These are phyloP conservation scores for Drosophila repleta DNA, from an alignment of 1,140 invertebrate genomes.

Conservation along the genomic window DNA sequence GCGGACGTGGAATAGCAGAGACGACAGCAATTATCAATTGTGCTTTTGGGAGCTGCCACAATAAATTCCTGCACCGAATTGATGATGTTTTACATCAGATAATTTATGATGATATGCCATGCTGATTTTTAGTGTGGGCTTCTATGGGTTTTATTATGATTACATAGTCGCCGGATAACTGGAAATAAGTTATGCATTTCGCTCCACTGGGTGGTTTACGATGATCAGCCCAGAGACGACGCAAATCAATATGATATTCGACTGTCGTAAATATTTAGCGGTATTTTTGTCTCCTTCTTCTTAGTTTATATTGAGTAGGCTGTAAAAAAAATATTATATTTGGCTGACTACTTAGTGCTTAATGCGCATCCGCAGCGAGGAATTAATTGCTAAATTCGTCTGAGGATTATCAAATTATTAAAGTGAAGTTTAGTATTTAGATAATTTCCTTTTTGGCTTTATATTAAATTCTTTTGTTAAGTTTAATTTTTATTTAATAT, in stretches of 20 bases:
- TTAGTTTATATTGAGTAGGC: background rate
- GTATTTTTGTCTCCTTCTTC: background rate
- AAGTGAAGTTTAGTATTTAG: no score
- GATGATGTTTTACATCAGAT: slow-evolving; percentile 60
- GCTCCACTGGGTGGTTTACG: slow-evolving; percentile 36
- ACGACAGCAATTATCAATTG: slow-evolving; percentile 80
- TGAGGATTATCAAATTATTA: no score
- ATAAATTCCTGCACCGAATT: slow-evolving; percentile 73
- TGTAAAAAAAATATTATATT: background rate
- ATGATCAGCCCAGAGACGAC: background rate
- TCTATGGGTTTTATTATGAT: slow-evolving; percentile 13
- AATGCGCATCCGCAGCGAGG: background rate
- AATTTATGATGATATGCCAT: slow-evolving; percentile 64
- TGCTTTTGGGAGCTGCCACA: slow-evolving; percentile 52
- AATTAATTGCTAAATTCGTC: no score
- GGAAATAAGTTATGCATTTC: slow-evolving; percentile 32
- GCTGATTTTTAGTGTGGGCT: slow-evolving; percentile 59
- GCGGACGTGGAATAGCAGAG: slow-evolving; percentile 48
- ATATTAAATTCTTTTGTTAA: no score
- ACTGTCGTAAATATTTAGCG: slow-evolving; percentile 10
- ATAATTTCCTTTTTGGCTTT: no score
- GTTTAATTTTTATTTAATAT: no score
- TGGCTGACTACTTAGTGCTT: background rate
- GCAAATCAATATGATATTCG: slow-evolving; percentile 14
- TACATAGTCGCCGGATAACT: slow-evolving; percentile 36